Base-by-base conservation (phyloP, 1,140 invertebrate genomes). In the Episyrphus balteatus region DNA sequence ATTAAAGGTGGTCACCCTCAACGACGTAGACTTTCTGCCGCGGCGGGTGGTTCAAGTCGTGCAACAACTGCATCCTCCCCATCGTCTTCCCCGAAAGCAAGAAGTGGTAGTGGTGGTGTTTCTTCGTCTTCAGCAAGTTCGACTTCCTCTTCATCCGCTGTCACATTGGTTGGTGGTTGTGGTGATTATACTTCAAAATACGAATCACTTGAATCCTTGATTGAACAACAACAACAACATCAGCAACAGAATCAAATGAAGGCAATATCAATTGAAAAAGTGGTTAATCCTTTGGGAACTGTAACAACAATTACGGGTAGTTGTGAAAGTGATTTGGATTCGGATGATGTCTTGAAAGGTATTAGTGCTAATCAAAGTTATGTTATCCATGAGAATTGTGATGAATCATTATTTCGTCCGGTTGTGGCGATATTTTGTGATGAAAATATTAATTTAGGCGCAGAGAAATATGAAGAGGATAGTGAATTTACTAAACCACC, bases 261-360 rank as follows among this genome's bases (percentile, higher is more conserved):
- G 36, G 33, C 41, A n/a, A 41, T 41, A 18, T 38, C 51, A 42
- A 54, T 66, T 9, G 63, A 66, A 51, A 68, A 82, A 70, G 77
- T 83, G 53, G 80, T 84, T 56, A 83, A 82, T 74, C 82, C 82
- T 26, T 56, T 79, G 59, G 82, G 82, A 55, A 82, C 78, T 30
- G 82, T 84, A 42, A 68, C 66, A 33, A 69, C 73, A 53, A 70
- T 73, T 31, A 64, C 55, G 51, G 66, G 65, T 1, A 66, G 62
- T 47, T 62, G 62, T 13, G 73, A 80, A 31, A 70, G 71, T 46
- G 75, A 79, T 49, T 70, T 74, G 49, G 75, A 75, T 40, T 70
- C 71, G 43, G 63, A 70, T n/a, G 68, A 62, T 40, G 57, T 60
- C 42, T 55, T 60, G 15, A 57, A 70, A 13, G 68, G 70, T 12